Evolutionary conservation across 2,797 vertebrate species (phyloP), one percentile per base, ranked within the genome.

Genomic region (Smutsia temminckii): DNA sequence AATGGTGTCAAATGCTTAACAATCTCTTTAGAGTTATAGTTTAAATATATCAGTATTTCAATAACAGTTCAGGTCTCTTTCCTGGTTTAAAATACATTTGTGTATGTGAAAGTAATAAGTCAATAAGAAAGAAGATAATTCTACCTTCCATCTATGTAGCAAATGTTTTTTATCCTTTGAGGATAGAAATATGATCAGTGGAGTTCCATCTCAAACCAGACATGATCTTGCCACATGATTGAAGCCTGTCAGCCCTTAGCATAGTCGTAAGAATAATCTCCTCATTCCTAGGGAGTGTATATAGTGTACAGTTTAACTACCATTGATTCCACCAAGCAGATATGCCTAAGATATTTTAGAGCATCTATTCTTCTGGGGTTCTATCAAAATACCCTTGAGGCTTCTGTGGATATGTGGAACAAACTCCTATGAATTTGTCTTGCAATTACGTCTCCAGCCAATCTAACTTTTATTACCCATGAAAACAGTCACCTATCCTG

Each of bases 1-100:
- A 68, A 64, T 90, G 21, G 0, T 37, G 8, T 87, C 27, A 77
- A 90, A 18, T 74, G 27, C 18, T 94, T 85, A 87, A 74, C 3
- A 81, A 46, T 17, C 2, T 61, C n/a, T 72, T 75, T 42, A 55
- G n/a, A 80, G 29, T 92, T 74, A 34, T 46, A 72, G 8, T 78
- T 80, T 51, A 78, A 81, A 78, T 94, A 63, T 78, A 77, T 23
- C 53, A 86, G 21, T 21, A 51, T 92, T 93, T 94, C 17, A 74
- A 10, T 14, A 92, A 66, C 0, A 74, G 20, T 83, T 85, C 1
- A 37, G 23, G 87, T 85, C 9, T 12, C 14, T 88, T 8, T 13
- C 21, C 29, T 88, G 21, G 3, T 21, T 23, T 63, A 87, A 75
- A 77, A 83, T 77, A 77, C 20, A 49, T 46, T 94, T 57, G 34